These are phyloP conservation scores for Phoenicopterus ruber DNA, from an alignment of 2,113 vertebrate species.

Conservation along the genomic window DNA sequence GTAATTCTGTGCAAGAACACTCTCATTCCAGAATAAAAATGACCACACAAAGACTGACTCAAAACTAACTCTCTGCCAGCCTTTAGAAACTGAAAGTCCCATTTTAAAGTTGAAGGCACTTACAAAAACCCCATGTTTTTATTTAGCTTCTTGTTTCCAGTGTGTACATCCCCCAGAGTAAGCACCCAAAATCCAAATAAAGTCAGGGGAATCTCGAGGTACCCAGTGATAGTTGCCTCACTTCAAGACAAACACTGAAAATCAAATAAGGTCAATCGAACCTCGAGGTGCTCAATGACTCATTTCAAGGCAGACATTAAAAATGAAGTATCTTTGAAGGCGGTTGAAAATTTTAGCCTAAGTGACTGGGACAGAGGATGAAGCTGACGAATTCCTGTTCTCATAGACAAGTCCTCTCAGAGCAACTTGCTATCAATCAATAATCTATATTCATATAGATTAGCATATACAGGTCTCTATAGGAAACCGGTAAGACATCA, in stretches of 20 bases:
- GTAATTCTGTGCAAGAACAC: slow-evolving; percentile 23
- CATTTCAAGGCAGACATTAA: not conserved
- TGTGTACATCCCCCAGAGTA: not conserved
- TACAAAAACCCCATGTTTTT: not conserved
- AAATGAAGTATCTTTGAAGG: not conserved
- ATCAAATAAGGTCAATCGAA: not conserved
- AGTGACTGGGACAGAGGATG: not conserved
- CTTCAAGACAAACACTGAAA: not conserved
- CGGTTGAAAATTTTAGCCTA: not conserved
- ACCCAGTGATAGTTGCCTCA: not conserved
- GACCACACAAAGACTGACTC: slow-evolving; percentile 59
- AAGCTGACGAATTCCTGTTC: not conserved
- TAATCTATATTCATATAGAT: not conserved
- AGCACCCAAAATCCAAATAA: not conserved
- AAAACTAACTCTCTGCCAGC: slow-evolving; percentile 9
- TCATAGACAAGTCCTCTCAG: not conserved
- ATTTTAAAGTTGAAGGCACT: not conserved
- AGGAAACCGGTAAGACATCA: not conserved
- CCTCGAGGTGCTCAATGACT: not conserved
- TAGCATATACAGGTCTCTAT: accelerated
- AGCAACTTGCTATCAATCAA: not conserved
- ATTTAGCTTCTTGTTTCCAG: not conserved
- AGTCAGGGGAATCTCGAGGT: not conserved
- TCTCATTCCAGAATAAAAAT: slow-evolving; percentile 36
- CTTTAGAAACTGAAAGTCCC: slow-evolving; percentile 47